Conservation (phyloP, 2,888 invertebrate genomes). For the Branchellion lobata region DNA sequence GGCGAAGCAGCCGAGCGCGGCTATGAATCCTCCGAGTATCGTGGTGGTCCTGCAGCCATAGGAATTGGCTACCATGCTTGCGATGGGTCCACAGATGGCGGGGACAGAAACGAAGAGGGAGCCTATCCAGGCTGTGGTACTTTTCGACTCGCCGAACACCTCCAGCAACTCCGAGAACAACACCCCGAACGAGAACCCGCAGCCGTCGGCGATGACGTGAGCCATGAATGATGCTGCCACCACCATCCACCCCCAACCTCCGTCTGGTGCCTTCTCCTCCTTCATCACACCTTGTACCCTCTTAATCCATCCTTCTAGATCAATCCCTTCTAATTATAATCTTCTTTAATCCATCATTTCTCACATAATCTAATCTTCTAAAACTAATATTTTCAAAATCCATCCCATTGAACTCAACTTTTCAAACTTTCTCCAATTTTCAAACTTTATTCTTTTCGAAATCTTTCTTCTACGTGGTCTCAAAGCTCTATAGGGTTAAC, state of each 20-base stretch:
- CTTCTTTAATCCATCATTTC: no score
- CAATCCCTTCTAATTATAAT: neutral
- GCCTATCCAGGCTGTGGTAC: constrained; percentile 77
- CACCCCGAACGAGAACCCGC: constrained; percentile 71
- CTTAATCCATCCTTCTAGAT: neutral
- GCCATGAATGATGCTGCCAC: constrained; percentile 93
- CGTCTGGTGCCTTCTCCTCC: constrained; percentile 66
- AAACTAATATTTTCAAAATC: no score
- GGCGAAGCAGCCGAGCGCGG: constrained; percentile 57
- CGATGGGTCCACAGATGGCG: constrained; percentile 65
- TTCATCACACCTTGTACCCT: neutral
- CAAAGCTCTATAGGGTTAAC: no score
- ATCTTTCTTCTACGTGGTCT: no score
- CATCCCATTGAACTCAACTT: no score
- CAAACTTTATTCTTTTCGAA: no score
- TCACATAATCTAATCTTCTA: no score
- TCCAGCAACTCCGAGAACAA: constrained; percentile 76
- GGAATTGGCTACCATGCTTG: constrained; percentile 59
- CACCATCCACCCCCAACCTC: constrained; percentile 91
- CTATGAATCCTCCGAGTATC: constrained; percentile 59
- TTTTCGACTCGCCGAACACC: constrained; percentile 50
- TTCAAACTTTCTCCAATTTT: no score
- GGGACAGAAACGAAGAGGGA: constrained; percentile 89
- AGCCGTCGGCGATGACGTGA: constrained; percentile 80
- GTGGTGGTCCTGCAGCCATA: constrained; percentile 60